Evolutionary conservation across 2,888 invertebrate species (phyloP).

Genomic region (Stenichneumon culpator): DNA sequence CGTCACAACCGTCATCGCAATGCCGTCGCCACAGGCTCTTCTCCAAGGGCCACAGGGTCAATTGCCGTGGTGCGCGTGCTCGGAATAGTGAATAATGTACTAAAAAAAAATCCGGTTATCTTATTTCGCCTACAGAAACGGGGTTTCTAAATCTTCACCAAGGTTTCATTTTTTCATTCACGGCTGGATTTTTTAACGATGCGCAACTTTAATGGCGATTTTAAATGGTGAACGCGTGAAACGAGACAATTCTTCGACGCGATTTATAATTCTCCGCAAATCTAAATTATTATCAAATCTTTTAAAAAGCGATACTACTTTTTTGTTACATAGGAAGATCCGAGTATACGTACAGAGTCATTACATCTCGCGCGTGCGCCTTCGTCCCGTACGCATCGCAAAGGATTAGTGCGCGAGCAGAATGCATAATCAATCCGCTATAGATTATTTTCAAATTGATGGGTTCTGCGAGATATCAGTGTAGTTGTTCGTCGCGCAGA

Average conservation of each 20-base stretch:
- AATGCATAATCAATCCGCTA: slow-evolving; percentile 35
- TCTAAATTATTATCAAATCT: no score
- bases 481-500: slow-evolving; percentile 27
- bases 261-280: no score
- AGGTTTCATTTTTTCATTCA: background rate
- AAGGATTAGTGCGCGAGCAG: slow-evolving; percentile 22
- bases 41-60: slow-evolving; percentile 16
- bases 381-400: slow-evolving; percentile 11
- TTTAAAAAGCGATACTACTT: slow-evolving; percentile 23
- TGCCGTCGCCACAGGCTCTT: background rate
- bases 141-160: background rate
- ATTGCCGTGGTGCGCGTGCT: slow-evolving; percentile 11
- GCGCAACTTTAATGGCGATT: background rate
- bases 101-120: slow-evolving; percentile 40
- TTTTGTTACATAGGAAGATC: background rate
- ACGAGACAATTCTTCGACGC: no score
- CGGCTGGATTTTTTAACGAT: background rate
- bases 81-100: slow-evolving; percentile 13
- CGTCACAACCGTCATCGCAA: background rate
- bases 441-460: background rate
- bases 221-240: no score
- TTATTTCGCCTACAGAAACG: background rate
- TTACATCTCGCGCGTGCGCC: slow-evolving; percentile 3
- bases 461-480: slow-evolving; percentile 5
- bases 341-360: slow-evolving; percentile 10